Percentiles rank a stretch among this genome's conserved stretches.
These are phyloP conservation scores for Urocynchramus pylzowi DNA, from an alignment of 2,113 vertebrate species.

Conservation along the genomic window DNA sequence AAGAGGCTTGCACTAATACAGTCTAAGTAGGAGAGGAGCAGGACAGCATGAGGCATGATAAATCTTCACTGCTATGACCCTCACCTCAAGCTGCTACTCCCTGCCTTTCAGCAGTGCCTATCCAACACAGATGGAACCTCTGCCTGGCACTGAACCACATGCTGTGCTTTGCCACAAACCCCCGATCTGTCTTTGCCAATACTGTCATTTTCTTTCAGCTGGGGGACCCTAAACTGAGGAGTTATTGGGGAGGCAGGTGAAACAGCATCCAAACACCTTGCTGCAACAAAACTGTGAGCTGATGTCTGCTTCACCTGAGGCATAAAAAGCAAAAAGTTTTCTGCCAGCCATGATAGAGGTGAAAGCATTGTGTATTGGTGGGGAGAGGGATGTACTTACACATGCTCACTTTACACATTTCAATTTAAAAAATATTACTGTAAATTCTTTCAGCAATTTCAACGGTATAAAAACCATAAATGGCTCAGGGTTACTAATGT, in stretches of 20 bases:
- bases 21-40: neutral
- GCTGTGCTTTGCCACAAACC: neutral
- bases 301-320: neutral
- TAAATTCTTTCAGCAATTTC: neutral
- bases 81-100: neutral
- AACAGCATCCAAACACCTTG: neutral
- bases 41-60: neutral
- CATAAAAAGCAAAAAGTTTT: neutral
- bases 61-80: neutral
- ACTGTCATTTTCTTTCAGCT: neutral
- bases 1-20: neutral
- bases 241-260: neutral
- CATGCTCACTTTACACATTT: neutral
- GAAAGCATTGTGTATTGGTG: neutral
- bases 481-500: neutral
- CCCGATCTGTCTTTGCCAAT: neutral
- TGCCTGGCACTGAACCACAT: neutral
- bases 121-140: neutral
- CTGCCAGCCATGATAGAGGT: neutral
- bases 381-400: neutral
- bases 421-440: neutral
- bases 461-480: neutral
- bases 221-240: neutral
- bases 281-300: accelerated
- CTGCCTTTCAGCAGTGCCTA: neutral